Conservation (phyloP, 2,113 vertebrate species). For the Salvator merianae region DNA sequence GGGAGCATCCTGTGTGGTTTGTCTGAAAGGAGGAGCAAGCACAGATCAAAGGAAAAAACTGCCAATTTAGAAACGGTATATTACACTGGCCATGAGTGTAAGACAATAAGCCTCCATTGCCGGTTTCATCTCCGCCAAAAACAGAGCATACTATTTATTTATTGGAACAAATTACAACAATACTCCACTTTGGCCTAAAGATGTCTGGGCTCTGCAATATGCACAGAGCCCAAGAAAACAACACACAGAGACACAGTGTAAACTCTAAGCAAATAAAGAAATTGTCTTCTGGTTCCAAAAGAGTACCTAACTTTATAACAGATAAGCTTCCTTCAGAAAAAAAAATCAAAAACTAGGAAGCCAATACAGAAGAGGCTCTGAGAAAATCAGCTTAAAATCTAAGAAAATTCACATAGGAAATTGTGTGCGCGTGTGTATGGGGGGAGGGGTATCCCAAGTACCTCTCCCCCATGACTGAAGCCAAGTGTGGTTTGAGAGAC, state of each 20-base stretch:
- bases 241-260: background rate
- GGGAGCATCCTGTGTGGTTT: slow-evolving; percentile 93
- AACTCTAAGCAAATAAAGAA: background rate
- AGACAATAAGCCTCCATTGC: background rate
- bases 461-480: too few species aligned
- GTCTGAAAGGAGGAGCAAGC: slow-evolving; percentile 67
- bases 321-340: background rate
- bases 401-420: background rate
- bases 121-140: background rate
- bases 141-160: background rate
- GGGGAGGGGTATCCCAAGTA: too few species aligned
- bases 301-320: background rate
- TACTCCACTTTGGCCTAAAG: background rate
- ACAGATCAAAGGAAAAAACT: background rate
- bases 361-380: background rate
- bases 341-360: too few species aligned
- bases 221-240: background rate
- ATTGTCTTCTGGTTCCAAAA: background rate
- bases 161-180: background rate
- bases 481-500: too few species aligned
- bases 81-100: background rate
- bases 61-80: too few species aligned
- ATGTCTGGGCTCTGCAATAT: too few species aligned
- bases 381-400: background rate
- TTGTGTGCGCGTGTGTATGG: too few species aligned